Percentiles rank a stretch among this genome's conserved stretches.
These are phyloP conservation scores for Octomys mimax DNA, from an alignment of 2,797 vertebrate species.

Conservation along the genomic window DNA sequence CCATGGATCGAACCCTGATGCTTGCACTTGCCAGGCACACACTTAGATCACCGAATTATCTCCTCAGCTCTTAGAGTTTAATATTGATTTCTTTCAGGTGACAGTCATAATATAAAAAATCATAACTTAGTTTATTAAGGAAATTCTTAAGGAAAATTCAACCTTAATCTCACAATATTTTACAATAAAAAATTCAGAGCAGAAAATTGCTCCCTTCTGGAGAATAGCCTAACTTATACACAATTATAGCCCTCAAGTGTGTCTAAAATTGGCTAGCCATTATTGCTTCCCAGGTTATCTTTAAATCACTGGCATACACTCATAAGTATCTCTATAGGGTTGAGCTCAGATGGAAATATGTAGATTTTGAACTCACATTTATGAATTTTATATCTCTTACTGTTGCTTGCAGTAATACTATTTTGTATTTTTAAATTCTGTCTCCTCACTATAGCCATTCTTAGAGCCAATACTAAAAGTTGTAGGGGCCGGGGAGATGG, in stretches of 20 bases:
- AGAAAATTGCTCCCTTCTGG: neutral
- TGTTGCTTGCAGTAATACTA: neutral
- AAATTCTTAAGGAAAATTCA: conserved; percentile 35
- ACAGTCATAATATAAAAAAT: neutral
- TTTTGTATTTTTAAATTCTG: neutral
- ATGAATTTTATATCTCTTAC: neutral
- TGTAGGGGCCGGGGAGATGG: neutral
- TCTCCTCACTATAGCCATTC: neutral
- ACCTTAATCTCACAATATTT: neutral
- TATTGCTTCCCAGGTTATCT: neutral
- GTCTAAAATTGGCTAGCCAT: conserved; percentile 16
- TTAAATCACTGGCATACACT: conserved; percentile 1
- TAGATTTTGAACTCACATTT: conserved; percentile 39
- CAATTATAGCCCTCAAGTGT: neutral
- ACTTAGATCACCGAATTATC: no score
- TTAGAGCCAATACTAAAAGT: neutral
- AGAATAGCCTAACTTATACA: conserved; percentile 34
- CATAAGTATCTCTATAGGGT: neutral
- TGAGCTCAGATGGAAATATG: neutral
- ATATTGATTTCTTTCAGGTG: conserved; percentile 39
- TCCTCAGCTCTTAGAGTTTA: neutral
- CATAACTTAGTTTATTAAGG: neutral
- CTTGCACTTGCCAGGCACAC: no score
- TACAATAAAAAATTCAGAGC: neutral
- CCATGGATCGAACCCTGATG: no score